These are phyloP conservation scores for Psilanteris sp. DNA, from an alignment of 1,140 invertebrate genomes.

Conservation along the genomic window DNA sequence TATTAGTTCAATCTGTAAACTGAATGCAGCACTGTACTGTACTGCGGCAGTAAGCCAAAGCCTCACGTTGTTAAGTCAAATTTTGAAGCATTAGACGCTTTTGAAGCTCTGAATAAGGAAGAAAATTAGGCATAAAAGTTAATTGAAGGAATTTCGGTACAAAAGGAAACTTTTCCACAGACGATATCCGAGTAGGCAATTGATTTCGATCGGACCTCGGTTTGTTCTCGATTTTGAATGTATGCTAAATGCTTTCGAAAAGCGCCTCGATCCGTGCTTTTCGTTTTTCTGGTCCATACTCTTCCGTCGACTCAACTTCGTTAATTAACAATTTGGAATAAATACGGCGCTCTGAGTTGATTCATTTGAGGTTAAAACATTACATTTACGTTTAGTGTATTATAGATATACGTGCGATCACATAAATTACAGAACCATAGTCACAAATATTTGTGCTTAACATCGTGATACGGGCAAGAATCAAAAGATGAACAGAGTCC, in stretches of 20 bases:
- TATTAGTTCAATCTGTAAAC: conserved; percentile 49
- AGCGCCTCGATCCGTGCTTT: too few relatives aligned
- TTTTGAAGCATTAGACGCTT: conserved; percentile 53
- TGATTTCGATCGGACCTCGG: too few relatives aligned
- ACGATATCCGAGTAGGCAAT: conserved; percentile 52
- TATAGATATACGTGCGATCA: conserved; percentile 23
- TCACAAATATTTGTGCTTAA: too few relatives aligned
- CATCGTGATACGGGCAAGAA: too few relatives aligned
- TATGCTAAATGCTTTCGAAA: too few relatives aligned
- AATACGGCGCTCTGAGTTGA: too few relatives aligned
- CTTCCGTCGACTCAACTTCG: too few relatives aligned
- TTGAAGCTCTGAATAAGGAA: conserved; percentile 59
- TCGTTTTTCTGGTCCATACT: too few relatives aligned
- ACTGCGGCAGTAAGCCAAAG: conserved; percentile 60
- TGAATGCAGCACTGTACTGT: conserved; percentile 41
- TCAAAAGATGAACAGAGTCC: conserved; percentile 11
- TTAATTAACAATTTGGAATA: too few relatives aligned
- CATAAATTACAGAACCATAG: too few relatives aligned
- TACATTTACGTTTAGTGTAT: conserved; percentile 29
- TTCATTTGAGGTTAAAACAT: too few relatives aligned
- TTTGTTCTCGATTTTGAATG: too few relatives aligned
- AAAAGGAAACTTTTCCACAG: conserved; percentile 48
- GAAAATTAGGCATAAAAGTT: conserved; percentile 53
- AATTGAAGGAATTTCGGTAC: conserved; percentile 47
- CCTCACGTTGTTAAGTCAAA: conserved; percentile 56